A percentile compares a stretch with the other conserved stretches of the same genome.
Evolutionary conservation across 1,140 invertebrate species (phyloP).

Genomic region (Bicyclus anynana): DNA sequence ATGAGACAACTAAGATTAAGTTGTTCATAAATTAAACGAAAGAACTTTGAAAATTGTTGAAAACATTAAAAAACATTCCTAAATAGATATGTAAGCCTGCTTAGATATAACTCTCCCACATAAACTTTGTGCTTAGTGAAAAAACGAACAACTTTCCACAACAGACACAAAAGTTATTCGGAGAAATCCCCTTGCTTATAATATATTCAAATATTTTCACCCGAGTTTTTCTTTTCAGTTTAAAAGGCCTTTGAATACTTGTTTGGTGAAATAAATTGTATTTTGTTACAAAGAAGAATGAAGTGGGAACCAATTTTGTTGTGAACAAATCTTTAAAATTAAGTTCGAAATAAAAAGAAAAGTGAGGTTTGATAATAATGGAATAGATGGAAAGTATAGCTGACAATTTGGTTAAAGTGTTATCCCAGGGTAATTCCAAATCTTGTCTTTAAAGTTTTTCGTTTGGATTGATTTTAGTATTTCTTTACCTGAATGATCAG

Average conservation of each 20-base stretch:
- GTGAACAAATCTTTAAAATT: background rate
- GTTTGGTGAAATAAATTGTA: background rate
- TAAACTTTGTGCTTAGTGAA: background rate
- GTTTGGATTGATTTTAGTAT: no score
- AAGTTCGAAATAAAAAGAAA: background rate
- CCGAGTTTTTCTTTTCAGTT: background rate
- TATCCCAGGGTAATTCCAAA: no score
- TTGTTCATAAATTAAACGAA: no score
- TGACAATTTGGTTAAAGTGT: no score
- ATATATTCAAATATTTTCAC: background rate
- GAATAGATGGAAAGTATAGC: no score
- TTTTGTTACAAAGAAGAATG: background rate
- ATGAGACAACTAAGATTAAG: no score
- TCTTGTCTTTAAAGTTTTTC: no score
- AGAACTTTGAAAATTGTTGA: no score
- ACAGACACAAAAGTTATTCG: conserved; percentile 6
- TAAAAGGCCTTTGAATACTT: background rate
- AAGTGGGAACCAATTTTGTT: background rate
- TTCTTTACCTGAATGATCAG: conserved; percentile 15
- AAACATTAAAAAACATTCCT: no score
- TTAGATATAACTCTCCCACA: background rate
- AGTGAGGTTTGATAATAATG: no score
- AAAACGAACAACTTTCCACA: conserved; percentile 8
- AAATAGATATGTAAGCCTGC: background rate
- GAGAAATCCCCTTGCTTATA: conserved; percentile 13